phyloP scores from a whole-genome alignment of 2,797 vertebrate genomes.

The Enteromius mattozi region DNA sequence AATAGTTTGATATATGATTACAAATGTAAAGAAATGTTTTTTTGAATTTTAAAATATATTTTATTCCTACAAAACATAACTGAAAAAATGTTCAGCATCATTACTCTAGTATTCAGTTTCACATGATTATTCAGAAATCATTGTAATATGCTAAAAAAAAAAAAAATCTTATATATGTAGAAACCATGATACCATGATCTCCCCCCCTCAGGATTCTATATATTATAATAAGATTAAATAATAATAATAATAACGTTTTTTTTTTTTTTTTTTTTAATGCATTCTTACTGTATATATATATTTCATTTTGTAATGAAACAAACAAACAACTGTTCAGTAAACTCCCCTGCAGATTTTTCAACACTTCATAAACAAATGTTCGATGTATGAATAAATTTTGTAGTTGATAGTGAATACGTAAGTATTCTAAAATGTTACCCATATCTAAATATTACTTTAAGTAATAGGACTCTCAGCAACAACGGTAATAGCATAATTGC shows the following conservation, averaged over 20 bases:
- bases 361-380: too few species aligned
- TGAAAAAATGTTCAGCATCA: not conserved
- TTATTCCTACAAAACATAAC: not conserved
- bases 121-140: not conserved
- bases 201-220: too few species aligned
- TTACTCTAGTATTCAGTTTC: not conserved
- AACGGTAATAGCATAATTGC: not conserved
- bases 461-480: conserved; percentile 20
- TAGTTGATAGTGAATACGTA: too few species aligned
- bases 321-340: too few species aligned
- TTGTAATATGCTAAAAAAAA: not conserved
- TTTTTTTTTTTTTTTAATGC: too few species aligned
- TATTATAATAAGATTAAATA: too few species aligned
- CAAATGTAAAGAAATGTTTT: not conserved
- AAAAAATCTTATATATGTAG: not conserved
- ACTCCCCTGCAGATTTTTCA: too few species aligned
- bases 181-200: not conserved
- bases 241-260: too few species aligned
- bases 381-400: too few species aligned
- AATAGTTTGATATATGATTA: not conserved
- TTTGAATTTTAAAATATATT: not conserved
- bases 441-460: not conserved
- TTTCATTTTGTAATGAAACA: too few species aligned
- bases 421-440: too few species aligned
- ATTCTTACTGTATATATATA: too few species aligned